Evolutionary conservation across 2,888 invertebrate genomes (phyloP).

Genomic region (Dugesia japonica): DNA sequence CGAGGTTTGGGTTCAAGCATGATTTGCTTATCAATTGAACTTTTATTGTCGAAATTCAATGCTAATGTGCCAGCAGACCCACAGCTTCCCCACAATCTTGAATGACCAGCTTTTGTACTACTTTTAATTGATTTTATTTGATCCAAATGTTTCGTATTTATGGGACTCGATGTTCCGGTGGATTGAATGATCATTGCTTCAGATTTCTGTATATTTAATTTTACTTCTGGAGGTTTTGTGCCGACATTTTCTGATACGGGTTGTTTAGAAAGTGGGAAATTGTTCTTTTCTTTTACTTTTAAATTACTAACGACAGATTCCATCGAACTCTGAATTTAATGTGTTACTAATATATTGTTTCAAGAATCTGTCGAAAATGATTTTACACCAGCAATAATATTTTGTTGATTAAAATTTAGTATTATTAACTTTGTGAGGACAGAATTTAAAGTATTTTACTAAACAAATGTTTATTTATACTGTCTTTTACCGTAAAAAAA

Average conservation of each 20-base stretch:
- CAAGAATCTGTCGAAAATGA: too few relatives aligned
- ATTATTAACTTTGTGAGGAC: too few relatives aligned
- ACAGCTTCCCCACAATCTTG: background rate
- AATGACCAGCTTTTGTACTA: background rate
- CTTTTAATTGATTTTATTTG: background rate
- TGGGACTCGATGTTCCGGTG: background rate
- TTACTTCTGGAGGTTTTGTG: background rate
- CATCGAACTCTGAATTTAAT: background rate
- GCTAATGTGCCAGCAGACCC: background rate
- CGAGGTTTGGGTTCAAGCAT: background rate
- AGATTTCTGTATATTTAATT: background rate
- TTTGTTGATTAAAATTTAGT: too few relatives aligned
- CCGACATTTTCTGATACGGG: background rate
- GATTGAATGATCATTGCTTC: background rate
- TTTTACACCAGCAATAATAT: too few relatives aligned
- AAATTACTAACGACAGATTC: slow-evolving; percentile 2
- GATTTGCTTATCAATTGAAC: background rate
- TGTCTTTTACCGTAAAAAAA: too few relatives aligned
- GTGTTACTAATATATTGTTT: too few relatives aligned
- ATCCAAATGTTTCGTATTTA: background rate
- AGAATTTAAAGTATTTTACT: too few relatives aligned
- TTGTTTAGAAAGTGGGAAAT: background rate
- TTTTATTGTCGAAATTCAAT: background rate
- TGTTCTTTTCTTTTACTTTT: background rate
- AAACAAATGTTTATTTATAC: too few relatives aligned